Evolutionary conservation across 2,797 vertebrate species (phyloP).

Genomic region (Megalops cyprinoides): DNA sequence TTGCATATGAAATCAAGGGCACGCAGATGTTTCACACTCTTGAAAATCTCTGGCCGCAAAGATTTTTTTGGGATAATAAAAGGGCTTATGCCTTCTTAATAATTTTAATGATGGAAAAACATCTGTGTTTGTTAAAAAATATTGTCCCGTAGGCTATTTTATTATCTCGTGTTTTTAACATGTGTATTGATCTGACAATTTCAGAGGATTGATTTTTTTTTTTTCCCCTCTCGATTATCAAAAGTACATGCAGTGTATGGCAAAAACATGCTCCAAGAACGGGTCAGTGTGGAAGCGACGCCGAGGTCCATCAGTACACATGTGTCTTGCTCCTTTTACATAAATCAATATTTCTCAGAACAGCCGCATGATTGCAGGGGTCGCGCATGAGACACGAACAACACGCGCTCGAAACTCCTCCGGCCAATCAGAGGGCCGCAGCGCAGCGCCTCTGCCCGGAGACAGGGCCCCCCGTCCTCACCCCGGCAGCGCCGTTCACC

Average conservation of each 20-base stretch:
- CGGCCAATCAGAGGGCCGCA: slow-evolving; percentile 72
- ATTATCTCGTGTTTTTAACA: background rate
- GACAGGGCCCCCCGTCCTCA: slow-evolving; percentile 63
- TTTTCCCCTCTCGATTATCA: background rate
- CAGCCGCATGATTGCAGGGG: slow-evolving; percentile 63
- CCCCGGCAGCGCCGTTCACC: slow-evolving; percentile 70
- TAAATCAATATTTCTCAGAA: slow-evolving; percentile 74
- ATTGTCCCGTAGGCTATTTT: background rate
- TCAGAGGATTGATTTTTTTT: background rate
- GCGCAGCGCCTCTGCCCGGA: slow-evolving; percentile 73
- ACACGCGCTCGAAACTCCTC: slow-evolving; percentile 58
- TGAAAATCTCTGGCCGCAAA: slow-evolving; percentile 3
- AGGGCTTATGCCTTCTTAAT: background rate
- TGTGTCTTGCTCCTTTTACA: background rate
- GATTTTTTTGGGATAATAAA: background rate
- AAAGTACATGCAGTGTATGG: background rate
- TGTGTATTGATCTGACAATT: slow-evolving; percentile 1
- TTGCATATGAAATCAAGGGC: slow-evolving; percentile 23
- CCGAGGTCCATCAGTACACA: background rate
- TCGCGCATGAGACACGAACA: slow-evolving; percentile 65
- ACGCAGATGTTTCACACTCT: slow-evolving; percentile 16
- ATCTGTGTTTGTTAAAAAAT: background rate
- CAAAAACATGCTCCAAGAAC: background rate
- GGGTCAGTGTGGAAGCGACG: background rate
- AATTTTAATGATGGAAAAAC: background rate